Base-by-base conservation (phyloP, 2,113 vertebrate genomes). In the Etheostoma spectabile region DNA sequence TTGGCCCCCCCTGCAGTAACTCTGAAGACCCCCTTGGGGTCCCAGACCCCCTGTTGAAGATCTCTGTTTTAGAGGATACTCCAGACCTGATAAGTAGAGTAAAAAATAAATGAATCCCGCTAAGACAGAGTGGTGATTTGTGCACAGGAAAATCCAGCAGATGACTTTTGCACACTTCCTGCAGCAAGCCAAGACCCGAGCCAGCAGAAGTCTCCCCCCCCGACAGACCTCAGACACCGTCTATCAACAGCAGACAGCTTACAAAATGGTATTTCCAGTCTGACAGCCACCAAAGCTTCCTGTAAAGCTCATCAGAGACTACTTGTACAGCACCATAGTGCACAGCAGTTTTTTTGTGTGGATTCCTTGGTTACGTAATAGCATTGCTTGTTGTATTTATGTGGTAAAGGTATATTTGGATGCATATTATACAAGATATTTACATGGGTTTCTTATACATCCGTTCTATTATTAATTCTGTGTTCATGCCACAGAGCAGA, bases 101-200 rank as follows among this genome's bases (percentile, higher is more conserved):
- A 69, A 79, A 88, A 89, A 42, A 88, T n/a, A 82, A 88, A 89
- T 30, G 87, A 61, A 82, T 61, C 79, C 71, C 75, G 71, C 61
- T 27, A 65, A 65, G 59, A 81, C 73, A 83, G 61, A 38, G 61
- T 21, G 18, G 53, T 75, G 71, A 81, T 90, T 89, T 74, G 57
- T 83, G 66, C 4, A 53, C 70, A 89, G 79, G 74, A 82, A 90
- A 85, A 80, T 77, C 21, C 70, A 74, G 64, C 64, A 84, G 51
- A 91, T 85, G 77, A 84, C 56, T 69, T 83, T 60, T 68, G 33
- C 78, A 84, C 66, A 77, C 76, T 83, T 91, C 85, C 87, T 90
- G 86, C 12, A 52, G 62, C 21, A 70, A 62, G 65, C n/a, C 14
- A n/a, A 67, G 71, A 77, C 45, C 65, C 24, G 71, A 66, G 63